These are phyloP conservation scores for Neomonachus schauinslandi DNA, from an alignment of 2,113 vertebrate species.

Conservation along the genomic window DNA sequence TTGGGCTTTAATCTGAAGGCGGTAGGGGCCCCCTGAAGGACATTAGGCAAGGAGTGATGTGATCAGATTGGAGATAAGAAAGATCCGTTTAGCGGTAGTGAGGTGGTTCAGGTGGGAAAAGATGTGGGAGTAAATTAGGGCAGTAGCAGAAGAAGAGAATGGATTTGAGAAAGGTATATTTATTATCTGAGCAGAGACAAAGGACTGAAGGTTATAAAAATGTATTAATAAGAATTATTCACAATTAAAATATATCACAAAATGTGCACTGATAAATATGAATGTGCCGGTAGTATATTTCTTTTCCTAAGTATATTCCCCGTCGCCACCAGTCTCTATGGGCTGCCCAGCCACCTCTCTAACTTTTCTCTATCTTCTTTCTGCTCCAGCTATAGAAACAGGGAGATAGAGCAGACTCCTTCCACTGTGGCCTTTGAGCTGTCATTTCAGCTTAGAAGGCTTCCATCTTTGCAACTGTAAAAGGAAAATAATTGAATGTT, in stretches of 20 bases:
- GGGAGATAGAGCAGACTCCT: not conserved
- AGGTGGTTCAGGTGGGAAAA: not conserved
- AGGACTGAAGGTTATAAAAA: not conserved
- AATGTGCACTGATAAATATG: not conserved
- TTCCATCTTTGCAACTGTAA: not conserved
- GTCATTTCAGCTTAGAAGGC: not conserved
- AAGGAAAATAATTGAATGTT: not conserved
- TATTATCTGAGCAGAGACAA: not conserved
- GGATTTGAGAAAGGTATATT: not conserved
- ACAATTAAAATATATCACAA: not conserved
- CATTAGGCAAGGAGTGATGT: not conserved
- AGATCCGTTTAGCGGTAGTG: not conserved
- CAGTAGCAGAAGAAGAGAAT: not conserved
- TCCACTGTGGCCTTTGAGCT: not conserved
- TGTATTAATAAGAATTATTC: not conserved
- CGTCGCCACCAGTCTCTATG: not conserved
- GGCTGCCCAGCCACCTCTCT: not conserved
- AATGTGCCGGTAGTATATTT: not conserved
- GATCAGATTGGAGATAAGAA: not conserved
- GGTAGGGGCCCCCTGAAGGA: not conserved
- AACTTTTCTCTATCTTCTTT: not conserved
- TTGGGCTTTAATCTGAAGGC: not conserved
- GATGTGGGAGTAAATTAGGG: not conserved
- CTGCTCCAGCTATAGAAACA: not conserved
- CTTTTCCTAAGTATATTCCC: not conserved